Evolutionary conservation across 2,113 vertebrate genomes (phyloP).

Genomic region (Reinhardtius hippoglossoides): DNA sequence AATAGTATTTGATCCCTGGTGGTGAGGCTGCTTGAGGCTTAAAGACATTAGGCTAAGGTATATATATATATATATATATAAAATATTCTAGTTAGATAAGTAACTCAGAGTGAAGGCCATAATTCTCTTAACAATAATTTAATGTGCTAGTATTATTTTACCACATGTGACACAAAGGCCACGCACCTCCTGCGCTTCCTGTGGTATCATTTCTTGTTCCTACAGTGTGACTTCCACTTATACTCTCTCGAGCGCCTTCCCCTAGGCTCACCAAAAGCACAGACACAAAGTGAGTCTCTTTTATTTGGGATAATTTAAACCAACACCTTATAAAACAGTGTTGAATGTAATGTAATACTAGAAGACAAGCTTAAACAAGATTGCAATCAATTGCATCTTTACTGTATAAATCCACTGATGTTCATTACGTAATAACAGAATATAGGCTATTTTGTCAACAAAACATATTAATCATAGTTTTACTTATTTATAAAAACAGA

Average conservation of each 20-base stretch:
- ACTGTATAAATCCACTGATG: too few relatives aligned
- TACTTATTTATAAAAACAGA: not conserved
- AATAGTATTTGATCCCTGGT: too few relatives aligned
- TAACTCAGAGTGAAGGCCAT: not conserved
- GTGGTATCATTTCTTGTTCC: not conserved
- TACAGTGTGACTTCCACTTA: slow-evolving; percentile 14
- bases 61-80: too few relatives aligned
- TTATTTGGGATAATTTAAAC: slow-evolving; percentile 4
- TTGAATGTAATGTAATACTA: not conserved
- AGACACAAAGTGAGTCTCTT: slow-evolving; percentile 2
- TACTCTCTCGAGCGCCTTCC: not conserved
- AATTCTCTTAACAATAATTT: not conserved
- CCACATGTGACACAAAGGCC: too few relatives aligned
- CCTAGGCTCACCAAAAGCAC: slow-evolving; percentile 5
- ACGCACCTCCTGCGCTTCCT: slow-evolving; percentile 18
- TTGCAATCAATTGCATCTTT: too few relatives aligned
- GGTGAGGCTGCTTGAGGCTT: too few relatives aligned
- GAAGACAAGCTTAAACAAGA: too few relatives aligned
- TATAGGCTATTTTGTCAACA: not conserved
- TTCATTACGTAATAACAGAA: not conserved
- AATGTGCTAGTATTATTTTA: not conserved
- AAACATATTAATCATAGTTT: not conserved
- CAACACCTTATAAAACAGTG: not conserved
- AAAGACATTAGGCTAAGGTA: too few relatives aligned
- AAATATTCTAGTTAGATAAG: not conserved